Conservation (phyloP, 2,888 invertebrate genomes). For the Aspidiotus destructor region DNA sequence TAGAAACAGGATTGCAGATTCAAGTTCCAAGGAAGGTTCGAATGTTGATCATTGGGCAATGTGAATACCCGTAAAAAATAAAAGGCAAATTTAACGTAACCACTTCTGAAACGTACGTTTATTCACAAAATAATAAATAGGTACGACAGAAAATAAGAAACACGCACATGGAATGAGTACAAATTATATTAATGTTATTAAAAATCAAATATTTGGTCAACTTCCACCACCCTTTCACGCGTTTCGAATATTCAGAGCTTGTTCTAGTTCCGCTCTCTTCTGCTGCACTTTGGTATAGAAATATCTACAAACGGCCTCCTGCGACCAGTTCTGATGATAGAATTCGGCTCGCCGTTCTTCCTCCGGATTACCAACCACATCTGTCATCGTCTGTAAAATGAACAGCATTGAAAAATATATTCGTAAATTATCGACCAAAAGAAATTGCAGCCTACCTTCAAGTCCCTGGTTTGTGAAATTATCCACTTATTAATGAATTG, state of each 20-base stretch:
- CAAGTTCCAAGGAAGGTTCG: too few species aligned
- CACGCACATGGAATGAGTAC: too few species aligned
- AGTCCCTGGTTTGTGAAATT: slow-evolving; percentile 87
- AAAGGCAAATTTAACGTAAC: too few species aligned
- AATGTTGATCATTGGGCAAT: too few species aligned
- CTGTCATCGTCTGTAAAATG: slow-evolving; percentile 66
- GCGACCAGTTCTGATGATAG: slow-evolving; percentile 89
- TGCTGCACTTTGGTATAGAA: slow-evolving; percentile 94
- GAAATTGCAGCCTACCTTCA: slow-evolving; percentile 57
- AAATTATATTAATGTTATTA: too few species aligned
- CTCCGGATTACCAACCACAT: slow-evolving; percentile 86
- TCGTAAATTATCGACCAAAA: background rate
- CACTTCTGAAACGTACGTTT: too few species aligned
- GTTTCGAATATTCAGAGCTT: slow-evolving; percentile 71
- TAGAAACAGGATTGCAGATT: too few species aligned
- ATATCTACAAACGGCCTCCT: slow-evolving; percentile 91
- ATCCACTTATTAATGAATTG: slow-evolving; percentile 99
- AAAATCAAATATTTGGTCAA: too few species aligned
- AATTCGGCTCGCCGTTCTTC: slow-evolving; percentile 92
- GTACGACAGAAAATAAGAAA: too few species aligned
- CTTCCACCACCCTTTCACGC: slow-evolving; percentile 27
- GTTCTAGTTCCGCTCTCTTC: slow-evolving; percentile 87
- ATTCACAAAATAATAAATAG: too few species aligned
- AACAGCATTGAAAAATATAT: background rate
- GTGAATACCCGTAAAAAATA: too few species aligned